Evolutionary conservation across 2,888 invertebrate species (phyloP), one percentile per base, ranked within the genome.

Genomic region (Agonopterix arenella): DNA sequence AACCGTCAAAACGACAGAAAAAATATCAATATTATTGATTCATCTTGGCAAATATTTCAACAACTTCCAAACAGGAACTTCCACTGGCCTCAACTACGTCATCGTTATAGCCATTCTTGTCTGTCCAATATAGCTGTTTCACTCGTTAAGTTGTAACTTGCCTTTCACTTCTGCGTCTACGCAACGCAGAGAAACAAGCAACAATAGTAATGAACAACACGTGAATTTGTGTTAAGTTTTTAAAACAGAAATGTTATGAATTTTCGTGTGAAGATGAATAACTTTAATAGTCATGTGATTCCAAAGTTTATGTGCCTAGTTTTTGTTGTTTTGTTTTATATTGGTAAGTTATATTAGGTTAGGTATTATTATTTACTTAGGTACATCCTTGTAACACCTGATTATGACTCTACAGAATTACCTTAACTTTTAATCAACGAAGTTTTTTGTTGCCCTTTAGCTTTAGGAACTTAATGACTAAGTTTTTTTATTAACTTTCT

Each of bases 271-370:
- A 68, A 69, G 68, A 77, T 73, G 77, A 71, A 65, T 61, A 70
- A 56, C 52, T 46, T 50, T 62, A 54, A 59, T 78, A 78, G 80
- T 84, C 74, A 75, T 66, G 61, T 66, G 55, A 67, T 75, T 65
- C 84, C 84, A 84, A 86, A 84, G 84, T 66, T 78, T 52, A 67
- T 76, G 58, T 71, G 62, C 66, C 53, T 80, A 72, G 57, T 76
- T 66, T 8, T n/a, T 43, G 64, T 80, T 64, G 56, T 77, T 52
- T 60, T 72, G 55, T 52, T 73, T 55, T 48, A 64, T 59, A 61
- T 51, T 55, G 76, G 80, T 80, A 47, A 73, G 74, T 73, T 45
- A 28, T 7, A 28, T 38, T 38, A 38, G 8, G 28, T 28, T 28
- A 28, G 28, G 28, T 28, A 28, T 5, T 28, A 28, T n/a, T 28